Evolutionary conservation across 2,113 vertebrate genomes (phyloP).

Genomic region (Prinia subflava): DNA sequence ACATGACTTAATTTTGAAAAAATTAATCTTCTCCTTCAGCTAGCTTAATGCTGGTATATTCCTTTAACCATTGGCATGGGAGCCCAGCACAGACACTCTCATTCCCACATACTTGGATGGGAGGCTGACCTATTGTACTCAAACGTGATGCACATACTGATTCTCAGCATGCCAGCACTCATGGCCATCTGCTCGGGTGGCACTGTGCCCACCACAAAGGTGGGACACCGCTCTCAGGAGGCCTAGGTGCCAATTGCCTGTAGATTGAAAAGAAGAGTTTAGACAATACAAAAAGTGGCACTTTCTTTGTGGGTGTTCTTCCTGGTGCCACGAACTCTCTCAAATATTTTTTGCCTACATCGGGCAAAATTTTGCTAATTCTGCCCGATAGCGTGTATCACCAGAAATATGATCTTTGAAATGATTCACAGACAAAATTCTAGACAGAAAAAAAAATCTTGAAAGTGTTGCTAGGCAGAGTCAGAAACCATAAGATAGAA

Average conservation of each 20-base stretch:
- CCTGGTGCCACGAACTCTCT: not conserved
- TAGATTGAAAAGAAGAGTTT: constrained; percentile 47
- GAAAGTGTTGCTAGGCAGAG: not conserved
- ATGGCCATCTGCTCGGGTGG: constrained; percentile 73
- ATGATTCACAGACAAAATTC: not conserved
- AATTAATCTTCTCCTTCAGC: not conserved
- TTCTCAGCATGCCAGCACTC: constrained; percentile 70
- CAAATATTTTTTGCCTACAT: not conserved
- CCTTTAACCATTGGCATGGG: constrained; percentile 66
- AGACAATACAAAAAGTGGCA: not conserved
- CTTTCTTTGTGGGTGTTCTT: not conserved
- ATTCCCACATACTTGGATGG: constrained; percentile 54
- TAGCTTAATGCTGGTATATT: constrained; percentile 42
- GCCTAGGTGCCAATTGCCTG: constrained; percentile 63
- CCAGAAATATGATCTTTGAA: not conserved
- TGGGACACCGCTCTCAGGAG: constrained; percentile 50
- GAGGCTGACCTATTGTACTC: constrained; percentile 71
- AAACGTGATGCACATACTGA: constrained; percentile 74
- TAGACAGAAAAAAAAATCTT: not conserved
- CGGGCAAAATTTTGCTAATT: constrained; percentile 1
- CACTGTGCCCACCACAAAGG: constrained; percentile 52
- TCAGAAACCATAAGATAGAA: not conserved
- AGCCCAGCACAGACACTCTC: constrained; percentile 14
- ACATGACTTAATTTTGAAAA: not conserved
- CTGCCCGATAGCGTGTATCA: not conserved